Evolutionary conservation across 2,888 invertebrate genomes (phyloP).

Genomic region (Idaea straminata): DNA sequence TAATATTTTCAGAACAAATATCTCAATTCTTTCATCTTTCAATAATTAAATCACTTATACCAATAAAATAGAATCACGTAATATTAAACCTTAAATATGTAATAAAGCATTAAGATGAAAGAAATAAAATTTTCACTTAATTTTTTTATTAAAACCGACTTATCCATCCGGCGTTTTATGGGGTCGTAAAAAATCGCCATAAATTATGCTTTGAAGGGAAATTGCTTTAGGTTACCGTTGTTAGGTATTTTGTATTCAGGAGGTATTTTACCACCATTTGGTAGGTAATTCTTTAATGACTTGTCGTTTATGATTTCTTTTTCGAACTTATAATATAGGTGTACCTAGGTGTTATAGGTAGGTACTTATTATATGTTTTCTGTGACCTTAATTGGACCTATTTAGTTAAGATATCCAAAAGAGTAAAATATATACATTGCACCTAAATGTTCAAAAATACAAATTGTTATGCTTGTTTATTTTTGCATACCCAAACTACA

Average conservation of each 20-base stretch:
- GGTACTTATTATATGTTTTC: no score
- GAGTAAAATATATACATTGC: no score
- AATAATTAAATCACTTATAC: neutral
- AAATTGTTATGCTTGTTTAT: no score
- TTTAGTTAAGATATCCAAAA: no score
- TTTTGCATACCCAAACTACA: no score
- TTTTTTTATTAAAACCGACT: slow-evolving; percentile 45
- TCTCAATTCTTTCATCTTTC: neutral
- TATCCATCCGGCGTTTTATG: slow-evolving; percentile 49
- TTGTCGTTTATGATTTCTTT: neutral
- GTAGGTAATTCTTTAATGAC: neutral
- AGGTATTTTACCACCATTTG: slow-evolving; percentile 8
- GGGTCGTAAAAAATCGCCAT: slow-evolving; percentile 52
- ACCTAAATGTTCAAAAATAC: no score
- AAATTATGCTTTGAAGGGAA: slow-evolving; percentile 52
- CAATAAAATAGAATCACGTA: neutral
- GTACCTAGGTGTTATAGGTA: no score
- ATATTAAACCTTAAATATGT: neutral
- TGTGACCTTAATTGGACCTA: no score
- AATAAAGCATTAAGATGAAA: slow-evolving; percentile 26
- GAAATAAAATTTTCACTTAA: slow-evolving; percentile 42
- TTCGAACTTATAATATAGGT: neutral
- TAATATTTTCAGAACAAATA: neutral
- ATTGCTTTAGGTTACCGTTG: slow-evolving; percentile 39
- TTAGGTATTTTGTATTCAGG: slow-evolving; percentile 41